Evolutionary conservation across 2,113 vertebrate genomes (phyloP).

Genomic region (Neoarius graeffei): DNA sequence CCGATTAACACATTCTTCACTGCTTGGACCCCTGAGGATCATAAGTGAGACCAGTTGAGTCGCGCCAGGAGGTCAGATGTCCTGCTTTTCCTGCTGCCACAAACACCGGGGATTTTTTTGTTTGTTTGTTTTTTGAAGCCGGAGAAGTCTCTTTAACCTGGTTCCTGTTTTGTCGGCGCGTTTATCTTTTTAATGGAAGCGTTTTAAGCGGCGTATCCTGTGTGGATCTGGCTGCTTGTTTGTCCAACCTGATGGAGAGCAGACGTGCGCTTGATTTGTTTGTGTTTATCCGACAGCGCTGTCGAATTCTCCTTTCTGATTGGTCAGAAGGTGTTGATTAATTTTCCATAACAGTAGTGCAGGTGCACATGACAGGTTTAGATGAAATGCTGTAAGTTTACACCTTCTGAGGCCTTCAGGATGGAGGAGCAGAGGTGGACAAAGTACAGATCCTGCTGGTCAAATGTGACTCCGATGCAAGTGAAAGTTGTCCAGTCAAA

Average conservation of each 20-base stretch:
- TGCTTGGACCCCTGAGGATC: too few species aligned
- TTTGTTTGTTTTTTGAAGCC: not conserved
- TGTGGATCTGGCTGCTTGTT: slow-evolving; percentile 7
- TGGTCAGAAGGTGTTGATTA: not conserved
- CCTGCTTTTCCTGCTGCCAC: too few species aligned
- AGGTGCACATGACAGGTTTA: not conserved
- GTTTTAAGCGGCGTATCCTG: slow-evolving; percentile 1
- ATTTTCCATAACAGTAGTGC: not conserved
- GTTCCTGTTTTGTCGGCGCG: not conserved
- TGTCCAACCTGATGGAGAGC: not conserved
- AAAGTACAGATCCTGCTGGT: too few species aligned
- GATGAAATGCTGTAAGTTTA: not conserved
- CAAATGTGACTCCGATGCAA: too few species aligned
- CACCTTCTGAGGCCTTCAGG: not conserved
- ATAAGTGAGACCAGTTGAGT: too few species aligned
- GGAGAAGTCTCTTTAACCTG: not conserved
- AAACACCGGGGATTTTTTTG: too few species aligned
- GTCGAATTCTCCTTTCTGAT: not conserved
- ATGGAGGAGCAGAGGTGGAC: not conserved
- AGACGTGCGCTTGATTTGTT: not conserved
- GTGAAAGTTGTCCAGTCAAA: too few species aligned
- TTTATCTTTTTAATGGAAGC: not conserved
- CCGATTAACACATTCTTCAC: too few species aligned
- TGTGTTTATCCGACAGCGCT: not conserved
- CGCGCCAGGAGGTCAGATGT: too few species aligned